Base-by-base conservation (phyloP, 2,888 invertebrate species). In the Heliconius erato region DNA sequence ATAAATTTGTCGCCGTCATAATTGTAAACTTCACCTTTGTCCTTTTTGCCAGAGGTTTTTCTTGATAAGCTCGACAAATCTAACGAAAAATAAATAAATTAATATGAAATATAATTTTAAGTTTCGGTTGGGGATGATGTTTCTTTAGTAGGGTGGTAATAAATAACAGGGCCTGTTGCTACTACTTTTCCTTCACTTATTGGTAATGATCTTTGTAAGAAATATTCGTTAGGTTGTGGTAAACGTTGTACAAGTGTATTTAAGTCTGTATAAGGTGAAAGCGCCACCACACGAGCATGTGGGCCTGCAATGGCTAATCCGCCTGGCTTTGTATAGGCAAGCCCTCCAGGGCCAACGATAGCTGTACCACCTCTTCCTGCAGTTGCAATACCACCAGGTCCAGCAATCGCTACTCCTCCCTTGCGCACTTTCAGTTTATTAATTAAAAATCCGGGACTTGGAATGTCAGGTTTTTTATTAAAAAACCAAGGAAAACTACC, bases 381-480 rank as follows among this genome's bases (percentile, higher is more conserved):
- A 0, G 98, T 98, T 0, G 98, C 98, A 19, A 98, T 97, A 63
- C 98, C 98, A n/a, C 98, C 98, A 0, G 98, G 98, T 0, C 98
- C 98, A 3, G 98, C 98, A 79, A 98, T 98, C 0, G 98, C 98
- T 11, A 98, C 98, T 26, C 98, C 98, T 4, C 98, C 98, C 90
- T 97, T 97, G 84, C 97, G 96, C 32, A 98, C 98, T 91, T 97
- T 97, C 40, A 98, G 89, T 86, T 96, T 96, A 86, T 97, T 97
- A 82, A 97, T 97, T 85, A 97, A 97, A 85, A 97, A 97, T 3
- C 97, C 97, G 84, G 96, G 96, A 84, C 96, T 96, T 0, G 96
- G 94, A 7, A 90, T 91, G 5, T 91, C 87, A 26, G 93, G 93
- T 80, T 91, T 93, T 84, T 87, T 92, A 81, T 92, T 89, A 44